Percentiles rank a stretch among this genome's conserved stretches.
Conservation (phyloP, 2,113 vertebrate genomes). For the Thymallus thymallus region DNA sequence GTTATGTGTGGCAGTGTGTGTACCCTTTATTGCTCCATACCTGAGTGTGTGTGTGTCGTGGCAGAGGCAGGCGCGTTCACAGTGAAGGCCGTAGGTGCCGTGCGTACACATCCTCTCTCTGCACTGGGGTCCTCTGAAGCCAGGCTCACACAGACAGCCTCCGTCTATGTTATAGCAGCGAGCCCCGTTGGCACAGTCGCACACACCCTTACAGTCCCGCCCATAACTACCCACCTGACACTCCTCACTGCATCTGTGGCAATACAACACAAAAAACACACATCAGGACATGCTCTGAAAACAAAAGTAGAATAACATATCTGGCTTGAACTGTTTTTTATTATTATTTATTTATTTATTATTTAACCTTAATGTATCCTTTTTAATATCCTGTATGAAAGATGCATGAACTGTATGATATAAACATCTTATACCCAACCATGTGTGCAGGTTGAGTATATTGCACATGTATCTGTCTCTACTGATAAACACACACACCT, state of each 20-base stretch:
- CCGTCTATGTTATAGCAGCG: constrained; percentile 89
- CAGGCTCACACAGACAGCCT: constrained; percentile 86
- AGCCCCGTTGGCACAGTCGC: constrained; percentile 86
- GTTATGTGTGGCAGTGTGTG: not conserved
- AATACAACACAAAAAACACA: not conserved
- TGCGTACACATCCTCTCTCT: constrained; percentile 77
- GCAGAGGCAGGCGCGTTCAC: constrained; percentile 81
- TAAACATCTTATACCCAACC: no score
- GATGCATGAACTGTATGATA: no score
- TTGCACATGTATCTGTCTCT: not conserved
- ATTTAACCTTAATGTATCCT: no score
- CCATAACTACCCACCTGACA: constrained; percentile 82
- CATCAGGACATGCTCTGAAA: no score
- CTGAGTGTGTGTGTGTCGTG: constrained; percentile 82
- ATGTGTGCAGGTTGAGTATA: not conserved
- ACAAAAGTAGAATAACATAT: not conserved
- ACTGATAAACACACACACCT: constrained; percentile 39
- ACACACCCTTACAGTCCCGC: constrained; percentile 78
- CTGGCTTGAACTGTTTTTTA: no score
- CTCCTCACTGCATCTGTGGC: constrained; percentile 82
- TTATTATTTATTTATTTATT: no score
- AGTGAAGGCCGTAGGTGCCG: constrained; percentile 79
- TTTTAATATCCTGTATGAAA: not conserved
- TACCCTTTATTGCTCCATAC: constrained; percentile 55
- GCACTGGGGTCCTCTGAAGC: constrained; percentile 83